These are phyloP conservation scores for Euspilapteryx auroguttella DNA, from an alignment of 2,888 invertebrate species.

Conservation along the genomic window DNA sequence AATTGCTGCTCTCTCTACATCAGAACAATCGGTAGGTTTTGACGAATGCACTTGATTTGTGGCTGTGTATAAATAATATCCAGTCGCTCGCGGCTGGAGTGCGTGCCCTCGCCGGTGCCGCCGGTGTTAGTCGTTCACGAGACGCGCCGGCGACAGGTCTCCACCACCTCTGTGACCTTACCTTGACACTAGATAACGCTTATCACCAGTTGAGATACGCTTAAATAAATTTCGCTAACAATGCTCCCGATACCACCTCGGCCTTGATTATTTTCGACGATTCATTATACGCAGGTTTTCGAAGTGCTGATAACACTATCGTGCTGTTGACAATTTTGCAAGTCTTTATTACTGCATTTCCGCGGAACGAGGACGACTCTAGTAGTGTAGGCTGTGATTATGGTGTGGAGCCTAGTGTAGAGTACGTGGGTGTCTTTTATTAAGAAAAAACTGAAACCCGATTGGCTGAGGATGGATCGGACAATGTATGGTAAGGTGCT, in stretches of 20 bases:
- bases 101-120: slow-evolving; percentile 34
- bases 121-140: slow-evolving; percentile 37
- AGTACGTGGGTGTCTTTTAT: slow-evolving; percentile 45
- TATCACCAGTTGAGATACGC: slow-evolving; percentile 44
- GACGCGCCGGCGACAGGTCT: slow-evolving; percentile 51
- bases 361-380: too few relatives aligned
- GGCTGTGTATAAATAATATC: slow-evolving; percentile 37
- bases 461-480: slow-evolving; percentile 73
- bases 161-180: slow-evolving; percentile 32
- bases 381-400: slow-evolving; percentile 53
- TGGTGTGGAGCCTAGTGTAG: slow-evolving; percentile 42
- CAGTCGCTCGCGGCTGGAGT: slow-evolving; percentile 28
- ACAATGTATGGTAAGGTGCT: slow-evolving; percentile 89
- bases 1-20: background rate
- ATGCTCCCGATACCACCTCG: too few relatives aligned
- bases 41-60: slow-evolving; percentile 30
- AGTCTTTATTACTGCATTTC: slow-evolving; percentile 24
- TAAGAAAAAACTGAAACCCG: slow-evolving; percentile 34
- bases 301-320: too few relatives aligned
- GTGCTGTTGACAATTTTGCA: too few relatives aligned
- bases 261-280: too few relatives aligned
- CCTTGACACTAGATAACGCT: slow-evolving; percentile 37
- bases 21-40: slow-evolving; percentile 20
- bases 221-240: too few relatives aligned
- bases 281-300: too few relatives aligned